These are phyloP conservation scores for Ochropleura leucogaster DNA, from an alignment of 2,888 invertebrate genomes.

Conservation along the genomic window DNA sequence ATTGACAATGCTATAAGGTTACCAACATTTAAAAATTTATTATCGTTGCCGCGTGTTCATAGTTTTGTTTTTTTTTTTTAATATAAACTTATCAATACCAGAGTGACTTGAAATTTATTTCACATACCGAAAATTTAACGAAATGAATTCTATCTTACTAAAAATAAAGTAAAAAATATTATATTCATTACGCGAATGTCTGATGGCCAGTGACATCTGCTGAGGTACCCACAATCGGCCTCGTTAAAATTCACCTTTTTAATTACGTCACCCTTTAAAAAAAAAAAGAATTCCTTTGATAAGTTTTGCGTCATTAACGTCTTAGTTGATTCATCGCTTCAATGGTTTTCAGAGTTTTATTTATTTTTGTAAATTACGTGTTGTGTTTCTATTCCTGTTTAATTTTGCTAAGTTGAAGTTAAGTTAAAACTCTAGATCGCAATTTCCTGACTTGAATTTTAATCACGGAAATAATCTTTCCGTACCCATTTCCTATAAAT, in stretches of 20 bases:
- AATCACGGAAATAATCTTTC: background rate
- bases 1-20: no score
- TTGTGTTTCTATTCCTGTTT: background rate
- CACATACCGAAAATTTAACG: conserved; percentile 13
- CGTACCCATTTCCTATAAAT: no score
- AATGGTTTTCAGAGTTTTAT: conserved; percentile 25
- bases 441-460: background rate
- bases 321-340: conserved; percentile 66
- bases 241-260: conserved; percentile 84
- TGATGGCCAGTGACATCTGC: conserved; percentile 68
- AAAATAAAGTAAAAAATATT: conserved; percentile 37
- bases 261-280: conserved; percentile 78
- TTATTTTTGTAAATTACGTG: background rate
- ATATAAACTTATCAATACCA: background rate
- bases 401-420: background rate
- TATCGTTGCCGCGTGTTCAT: no score
- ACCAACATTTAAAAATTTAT: no score
- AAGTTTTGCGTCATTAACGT: conserved; percentile 77
- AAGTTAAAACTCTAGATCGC: background rate
- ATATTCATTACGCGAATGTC: conserved; percentile 55
- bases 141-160: conserved; percentile 6
- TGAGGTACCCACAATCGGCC: conserved; percentile 71
- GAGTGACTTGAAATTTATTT: conserved; percentile 2
- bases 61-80: background rate
- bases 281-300: conserved; percentile 68